These are phyloP conservation scores for Ceratitis capitata DNA, from an alignment of 1,140 invertebrate species.

Conservation along the genomic window DNA sequence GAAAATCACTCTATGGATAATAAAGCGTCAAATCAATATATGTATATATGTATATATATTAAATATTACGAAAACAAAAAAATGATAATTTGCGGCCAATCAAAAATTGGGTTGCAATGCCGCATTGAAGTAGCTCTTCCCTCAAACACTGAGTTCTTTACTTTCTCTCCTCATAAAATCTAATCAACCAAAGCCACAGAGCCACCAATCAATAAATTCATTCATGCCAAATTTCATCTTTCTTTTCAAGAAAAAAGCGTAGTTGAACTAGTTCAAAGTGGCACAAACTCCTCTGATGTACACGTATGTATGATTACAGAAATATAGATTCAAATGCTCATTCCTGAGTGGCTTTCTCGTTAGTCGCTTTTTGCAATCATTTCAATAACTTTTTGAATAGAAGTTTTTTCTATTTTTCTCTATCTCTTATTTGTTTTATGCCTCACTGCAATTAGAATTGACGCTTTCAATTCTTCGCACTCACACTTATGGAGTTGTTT, in stretches of 20 bases:
- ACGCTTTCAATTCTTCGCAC: background rate
- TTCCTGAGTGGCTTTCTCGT: no score
- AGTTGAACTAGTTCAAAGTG: background rate
- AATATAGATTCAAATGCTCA: background rate
- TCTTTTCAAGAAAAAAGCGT: background rate
- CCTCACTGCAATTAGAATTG: conserved; percentile 5
- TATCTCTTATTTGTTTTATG: background rate
- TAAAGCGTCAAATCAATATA: no score
- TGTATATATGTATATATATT: no score
- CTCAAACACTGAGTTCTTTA: background rate
- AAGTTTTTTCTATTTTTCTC: background rate
- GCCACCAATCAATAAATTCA: background rate
- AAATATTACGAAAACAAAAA: no score
- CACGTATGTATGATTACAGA: background rate
- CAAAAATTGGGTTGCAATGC: no score
- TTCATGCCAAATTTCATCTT: background rate
- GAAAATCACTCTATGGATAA: no score
- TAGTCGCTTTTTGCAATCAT: background rate
- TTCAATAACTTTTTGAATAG: background rate
- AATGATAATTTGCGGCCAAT: background rate
- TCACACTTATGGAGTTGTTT: conserved; percentile 20
- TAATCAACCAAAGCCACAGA: background rate
- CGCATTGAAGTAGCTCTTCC: no score
- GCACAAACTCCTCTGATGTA: background rate
- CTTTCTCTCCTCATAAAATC: background rate